These are phyloP conservation scores for Hydrotaea cyrtoneurina DNA, from an alignment of 2,888 invertebrate species.

Conservation along the genomic window DNA sequence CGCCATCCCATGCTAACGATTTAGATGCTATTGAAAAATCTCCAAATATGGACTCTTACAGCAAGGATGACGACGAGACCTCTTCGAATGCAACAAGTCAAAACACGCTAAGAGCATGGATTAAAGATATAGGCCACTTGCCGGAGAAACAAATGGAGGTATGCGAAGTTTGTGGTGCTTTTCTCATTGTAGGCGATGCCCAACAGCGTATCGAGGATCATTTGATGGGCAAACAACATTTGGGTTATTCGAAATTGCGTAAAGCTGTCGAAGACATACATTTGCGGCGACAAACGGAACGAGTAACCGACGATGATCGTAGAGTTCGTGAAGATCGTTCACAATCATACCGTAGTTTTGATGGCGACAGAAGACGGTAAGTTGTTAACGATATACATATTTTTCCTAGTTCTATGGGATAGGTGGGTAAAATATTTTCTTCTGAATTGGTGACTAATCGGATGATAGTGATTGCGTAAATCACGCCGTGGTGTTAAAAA, in stretches of 20 bases:
- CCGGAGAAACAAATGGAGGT: slow-evolving; percentile 99
- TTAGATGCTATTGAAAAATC: slow-evolving; percentile 51
- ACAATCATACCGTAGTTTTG: slow-evolving; percentile 59
- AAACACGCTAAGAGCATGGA: slow-evolving; percentile 82
- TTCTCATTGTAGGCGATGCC: slow-evolving; percentile 99
- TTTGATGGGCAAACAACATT: slow-evolving; percentile 98
- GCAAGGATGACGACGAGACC: slow-evolving; percentile 53
- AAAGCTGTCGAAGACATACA: slow-evolving; percentile 87
- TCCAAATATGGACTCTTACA: background rate
- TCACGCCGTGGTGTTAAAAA: too few relatives aligned
- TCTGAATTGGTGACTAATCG: too few relatives aligned
- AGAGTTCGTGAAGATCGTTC: slow-evolving; percentile 77
- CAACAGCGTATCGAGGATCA: slow-evolving; percentile 99
- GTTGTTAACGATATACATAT: background rate
- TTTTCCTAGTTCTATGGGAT: background rate
- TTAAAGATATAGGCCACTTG: slow-evolving; percentile 90
- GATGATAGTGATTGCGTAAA: too few relatives aligned
- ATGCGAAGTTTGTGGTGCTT: slow-evolving; percentile 98
- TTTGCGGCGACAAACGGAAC: slow-evolving; percentile 83
- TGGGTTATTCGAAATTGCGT: slow-evolving; percentile 89
- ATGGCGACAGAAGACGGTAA: slow-evolving; percentile 74
- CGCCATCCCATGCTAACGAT: background rate
- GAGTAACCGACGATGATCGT: slow-evolving; percentile 83
- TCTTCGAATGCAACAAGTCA: slow-evolving; percentile 56
- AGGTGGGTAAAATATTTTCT: background rate